Evolutionary conservation across 2,113 vertebrate genomes (phyloP), one percentile per base, ranked within the genome.

Genomic region (Anoura caudifer): DNA sequence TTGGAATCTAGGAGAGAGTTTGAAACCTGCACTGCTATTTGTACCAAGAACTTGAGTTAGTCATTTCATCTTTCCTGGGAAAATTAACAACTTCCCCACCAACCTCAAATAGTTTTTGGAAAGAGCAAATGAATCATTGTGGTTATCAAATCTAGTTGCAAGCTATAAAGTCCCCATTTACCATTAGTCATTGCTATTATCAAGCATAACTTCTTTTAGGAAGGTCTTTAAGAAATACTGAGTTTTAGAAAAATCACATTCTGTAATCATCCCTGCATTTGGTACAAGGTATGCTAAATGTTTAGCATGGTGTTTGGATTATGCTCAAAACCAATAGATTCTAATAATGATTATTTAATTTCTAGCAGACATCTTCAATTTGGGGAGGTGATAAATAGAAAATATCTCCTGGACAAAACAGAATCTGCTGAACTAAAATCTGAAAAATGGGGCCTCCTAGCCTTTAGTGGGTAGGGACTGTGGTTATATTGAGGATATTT

Each of bases 81-180:
- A 82, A 82, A 20, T 33, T 83, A 82, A 54, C 33, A 70, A 20
- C 80, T 96, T 31, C 33, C 41, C 56, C 41, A 59, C 1, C 24
- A 92, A 12, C 36, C 63, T 94, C 11, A 72, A 65, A 47, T 28
- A 36, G n/a, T 93, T 93, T 33, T 82, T 97, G 16, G 41, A 92
- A 83, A 83, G 65, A 82, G 11, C 79, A 92, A 80, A 90, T 92
- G 47, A 91, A 72, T 90, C 87, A 80, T 41, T 43, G 16, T 80
- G 84, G 56, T 94, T 94, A 87, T 72, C 70, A 92, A 65, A 73
- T 81, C 38, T 47, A 73, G 20, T 96, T 81, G 88, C 26, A 77
- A 94, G 54, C 43, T 73, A 59, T 82, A 15, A 81, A 82, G 52
- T 70, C 31, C 12, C 85, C 33, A 52, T 73, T 83, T 69, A 69